Conservation (phyloP, 2,113 vertebrate species). For the Eolophus roseicapilla region DNA sequence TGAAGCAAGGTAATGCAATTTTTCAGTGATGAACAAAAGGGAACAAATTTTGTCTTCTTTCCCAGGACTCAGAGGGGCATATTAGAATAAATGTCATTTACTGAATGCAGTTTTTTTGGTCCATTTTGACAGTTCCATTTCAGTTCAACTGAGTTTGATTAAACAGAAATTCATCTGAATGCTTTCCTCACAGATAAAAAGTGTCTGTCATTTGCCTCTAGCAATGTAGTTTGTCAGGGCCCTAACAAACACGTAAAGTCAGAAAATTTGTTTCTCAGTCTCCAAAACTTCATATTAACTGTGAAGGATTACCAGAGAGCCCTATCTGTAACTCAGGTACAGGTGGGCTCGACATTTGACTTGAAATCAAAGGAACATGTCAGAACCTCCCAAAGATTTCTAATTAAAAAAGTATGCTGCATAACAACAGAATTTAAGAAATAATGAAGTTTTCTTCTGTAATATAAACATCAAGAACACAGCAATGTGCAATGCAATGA, state of each 20-base stretch:
- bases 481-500: neutral
- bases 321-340: neutral
- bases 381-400: neutral
- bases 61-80: neutral
- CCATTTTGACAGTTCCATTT: neutral
- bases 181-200: neutral
- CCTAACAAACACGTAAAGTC: neutral
- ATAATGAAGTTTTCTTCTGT: neutral
- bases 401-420: neutral
- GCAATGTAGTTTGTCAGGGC: neutral
- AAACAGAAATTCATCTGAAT: neutral
- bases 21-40: neutral
- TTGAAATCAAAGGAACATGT: neutral
- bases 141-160: neutral
- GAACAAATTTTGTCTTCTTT: neutral
- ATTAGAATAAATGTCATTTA: neutral
- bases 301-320: neutral
- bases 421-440: neutral
- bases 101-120: neutral
- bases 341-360: rapidly evolving
- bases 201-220: neutral
- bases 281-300: neutral
- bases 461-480: neutral
- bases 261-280: neutral
- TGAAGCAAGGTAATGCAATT: neutral